phyloP scores from a whole-genome alignment of 2,113 vertebrate genomes.

The Apteryx mantelli region DNA sequence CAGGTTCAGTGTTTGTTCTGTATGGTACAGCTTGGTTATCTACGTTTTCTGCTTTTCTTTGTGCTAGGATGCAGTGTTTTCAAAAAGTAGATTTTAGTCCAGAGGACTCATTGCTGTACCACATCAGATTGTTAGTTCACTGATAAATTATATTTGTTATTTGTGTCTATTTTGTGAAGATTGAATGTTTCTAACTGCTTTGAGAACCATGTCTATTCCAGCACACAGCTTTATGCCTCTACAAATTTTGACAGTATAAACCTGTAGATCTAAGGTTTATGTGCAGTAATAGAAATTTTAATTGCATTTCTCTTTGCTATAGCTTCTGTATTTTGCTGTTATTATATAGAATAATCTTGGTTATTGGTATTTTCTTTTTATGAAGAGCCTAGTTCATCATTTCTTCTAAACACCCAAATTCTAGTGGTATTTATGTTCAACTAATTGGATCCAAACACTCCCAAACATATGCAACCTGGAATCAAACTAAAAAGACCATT shows the following conservation, averaged over 20 bases:
- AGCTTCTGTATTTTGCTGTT: background rate
- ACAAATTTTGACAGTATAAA: background rate
- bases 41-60: background rate
- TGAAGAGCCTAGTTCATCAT: background rate
- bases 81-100: background rate
- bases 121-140: background rate
- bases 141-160: background rate
- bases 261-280: background rate
- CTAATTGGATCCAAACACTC: background rate
- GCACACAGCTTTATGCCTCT: background rate
- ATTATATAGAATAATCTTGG: background rate
- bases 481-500: background rate
- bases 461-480: background rate
- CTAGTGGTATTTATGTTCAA: background rate
- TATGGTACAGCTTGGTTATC: background rate
- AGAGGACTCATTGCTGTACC: background rate
- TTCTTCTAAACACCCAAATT: background rate
- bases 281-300: background rate
- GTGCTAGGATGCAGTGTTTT: background rate
- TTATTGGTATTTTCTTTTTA: background rate
- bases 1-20: background rate
- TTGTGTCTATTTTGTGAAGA: background rate
- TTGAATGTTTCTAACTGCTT: background rate
- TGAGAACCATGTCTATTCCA: background rate
- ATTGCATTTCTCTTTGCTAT: background rate